Evolutionary conservation across 2,888 invertebrate species (phyloP), one percentile per base, ranked within the genome.

Genomic region (Mycalesis mineus): DNA sequence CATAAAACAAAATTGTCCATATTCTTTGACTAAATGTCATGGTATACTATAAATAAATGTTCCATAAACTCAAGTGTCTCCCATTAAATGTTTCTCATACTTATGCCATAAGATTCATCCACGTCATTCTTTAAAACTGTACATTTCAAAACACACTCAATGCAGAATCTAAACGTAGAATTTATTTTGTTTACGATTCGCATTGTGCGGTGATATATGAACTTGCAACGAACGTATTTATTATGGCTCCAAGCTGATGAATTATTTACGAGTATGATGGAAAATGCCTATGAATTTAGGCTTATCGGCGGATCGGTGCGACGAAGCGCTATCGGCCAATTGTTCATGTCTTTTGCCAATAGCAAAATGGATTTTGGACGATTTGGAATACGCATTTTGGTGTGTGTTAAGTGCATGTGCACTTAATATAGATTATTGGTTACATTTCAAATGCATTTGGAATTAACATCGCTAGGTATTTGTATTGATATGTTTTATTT

Each of bases 201-300:
- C 49, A 45, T 49, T 48, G 37, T 57, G 54, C 45, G 40, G 14
- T 60, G 60, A 57, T 57, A 54, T 44, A 57, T 60, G 57, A 45
- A 57, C 54, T 54, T 56, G 37, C 55, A 55, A 33, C 53, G 42
- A 33, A 40, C 31, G 2, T 36, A 47, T 48, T 15, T 53, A 55
- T 50, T 55, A 61, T 28, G 41, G 49, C 29, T 15, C 39, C 44
- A 36, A 49, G 44, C 29, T 44, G 56, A 50, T 62, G 47, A 56
- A 54, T 56, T 61, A 61, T 56, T 61, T 58, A 61, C 56, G 61
- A 62, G 49, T 44, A 50, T 47, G 44, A 50, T 50, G 49, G 49
- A 56, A 45, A 54, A 54, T 39, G 54, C 57, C 53, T 51, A 60
- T 60, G 57, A 60, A 60, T 60, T 57, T 57, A 57, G 57, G 58